Evolutionary conservation across 2,797 vertebrate genomes (phyloP).

Genomic region (Leptoclinus maculatus): DNA sequence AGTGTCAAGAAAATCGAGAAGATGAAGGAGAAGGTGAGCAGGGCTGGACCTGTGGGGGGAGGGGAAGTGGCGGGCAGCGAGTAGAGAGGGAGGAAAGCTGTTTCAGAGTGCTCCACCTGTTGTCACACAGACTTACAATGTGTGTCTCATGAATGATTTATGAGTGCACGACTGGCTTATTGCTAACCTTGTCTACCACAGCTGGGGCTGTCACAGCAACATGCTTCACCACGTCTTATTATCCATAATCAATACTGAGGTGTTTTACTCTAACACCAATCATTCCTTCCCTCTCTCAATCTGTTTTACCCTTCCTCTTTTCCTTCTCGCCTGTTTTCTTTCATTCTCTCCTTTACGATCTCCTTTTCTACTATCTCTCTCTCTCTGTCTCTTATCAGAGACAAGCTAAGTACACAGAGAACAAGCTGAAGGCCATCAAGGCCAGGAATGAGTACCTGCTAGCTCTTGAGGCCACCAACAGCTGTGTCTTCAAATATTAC

Average conservation of each 20-base stretch:
- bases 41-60: neutral
- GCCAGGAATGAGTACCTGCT: slow-evolving; percentile 97
- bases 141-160: slow-evolving; percentile 68
- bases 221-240: slow-evolving; percentile 46
- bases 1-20: slow-evolving; percentile 99
- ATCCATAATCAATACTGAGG: slow-evolving; percentile 69
- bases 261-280: slow-evolving; percentile 52
- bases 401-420: slow-evolving; percentile 98
- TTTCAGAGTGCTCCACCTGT: slow-evolving; percentile 50
- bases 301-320: slow-evolving; percentile 12
- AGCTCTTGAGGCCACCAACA: slow-evolving; percentile 96
- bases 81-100: neutral
- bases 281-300: slow-evolving; percentile 7
- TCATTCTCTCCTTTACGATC: neutral
- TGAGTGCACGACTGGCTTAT: slow-evolving; percentile 45
- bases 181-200: slow-evolving; percentile 59
- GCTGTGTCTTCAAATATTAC: slow-evolving; percentile 99
- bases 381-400: slow-evolving; percentile 80
- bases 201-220: slow-evolving; percentile 61
- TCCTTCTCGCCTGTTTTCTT: slow-evolving; percentile 12
- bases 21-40: slow-evolving; percentile 97
- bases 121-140: slow-evolving; percentile 37
- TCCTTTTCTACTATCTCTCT: neutral
- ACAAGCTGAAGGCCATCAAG: slow-evolving; percentile 97
- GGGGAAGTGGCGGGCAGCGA: neutral